Evolutionary conservation across 2,113 vertebrate species (phyloP), one percentile per base, ranked within the genome.

Genomic region (Zosterops lateralis): DNA sequence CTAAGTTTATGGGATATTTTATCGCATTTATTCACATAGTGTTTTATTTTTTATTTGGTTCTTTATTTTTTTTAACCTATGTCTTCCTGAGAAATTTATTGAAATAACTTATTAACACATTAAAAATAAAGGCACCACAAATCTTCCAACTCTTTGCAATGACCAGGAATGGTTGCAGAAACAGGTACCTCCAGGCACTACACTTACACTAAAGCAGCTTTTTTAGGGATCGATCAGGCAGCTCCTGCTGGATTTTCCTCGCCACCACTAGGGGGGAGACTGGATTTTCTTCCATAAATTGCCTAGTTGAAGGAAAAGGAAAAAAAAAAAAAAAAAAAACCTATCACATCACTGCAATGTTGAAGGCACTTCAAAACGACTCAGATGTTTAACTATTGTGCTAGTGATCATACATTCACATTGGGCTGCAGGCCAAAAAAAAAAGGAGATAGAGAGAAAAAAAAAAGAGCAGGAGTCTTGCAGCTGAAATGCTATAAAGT

Each of bases 361-460:
- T 93, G 96, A 97, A 97, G 97, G 90, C 97, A 97, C 97, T 98
- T 98, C 97, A 98, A 97, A 98, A 97, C 95, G 96, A 96, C 97
- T 98, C 97, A 97, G 97, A 98, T 98, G 97, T 98, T 98, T 98
- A 98, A 98, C 97, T 97, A 95, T 98, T 97, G 97, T 96, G 97
- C 93, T 96, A 97, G 97, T 98, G 98, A 98, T 98, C 98, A 97
- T 97, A 97, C 97, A 98, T 97, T 97, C 97, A 93, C 92, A 95
- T 97, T 97, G 97, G 98, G 97, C 98, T 98, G 85, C 96, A 97
- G 97, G 98, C 97, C 97, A 98, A 97, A 97, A 95, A 97, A 97
- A 96, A 77, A 48, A 66, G 16, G 56, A 77, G 57, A 72, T 47
- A 67, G 25, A 56, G 10, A 58, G 13, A 36, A 36, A 38, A 38